Conservation (phyloP, 2,797 vertebrate genomes). For the Jordanella pulchra region DNA sequence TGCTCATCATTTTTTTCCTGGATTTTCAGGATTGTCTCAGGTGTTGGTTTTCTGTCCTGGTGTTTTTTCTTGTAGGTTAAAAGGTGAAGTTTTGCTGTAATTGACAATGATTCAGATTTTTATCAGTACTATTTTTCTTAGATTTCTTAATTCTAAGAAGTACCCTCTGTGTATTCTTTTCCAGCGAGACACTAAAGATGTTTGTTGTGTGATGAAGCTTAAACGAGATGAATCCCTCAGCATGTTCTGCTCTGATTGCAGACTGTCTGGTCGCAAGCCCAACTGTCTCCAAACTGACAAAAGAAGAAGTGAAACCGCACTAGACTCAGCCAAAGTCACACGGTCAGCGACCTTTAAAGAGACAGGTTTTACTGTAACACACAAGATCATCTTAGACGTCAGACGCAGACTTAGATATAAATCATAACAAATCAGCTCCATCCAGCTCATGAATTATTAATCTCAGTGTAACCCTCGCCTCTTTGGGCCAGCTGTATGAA, state of each 20-base stretch:
- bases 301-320: constrained; percentile 52
- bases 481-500: constrained; percentile 57
- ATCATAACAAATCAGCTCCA: constrained; percentile 39
- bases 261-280: not conserved
- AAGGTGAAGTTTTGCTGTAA: not conserved
- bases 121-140: not conserved
- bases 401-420: constrained; percentile 31
- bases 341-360: constrained; percentile 26
- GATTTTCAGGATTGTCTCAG: too few species aligned
- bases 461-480: constrained; percentile 60
- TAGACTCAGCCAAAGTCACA: constrained; percentile 12
- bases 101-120: not conserved
- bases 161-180: not conserved
- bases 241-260: not conserved
- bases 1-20: too few species aligned
- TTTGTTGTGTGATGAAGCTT: not conserved
- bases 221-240: not conserved
- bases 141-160: not conserved
- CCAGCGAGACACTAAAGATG: not conserved
- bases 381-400: constrained; percentile 13
- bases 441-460: constrained; percentile 74
- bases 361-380: constrained; percentile 42
- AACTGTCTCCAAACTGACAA: rapidly evolving
- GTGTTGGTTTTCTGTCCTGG: too few species aligned
- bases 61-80: not conserved